Conservation (phyloP, 2,113 vertebrate species). For the Bettongia penicillata region DNA sequence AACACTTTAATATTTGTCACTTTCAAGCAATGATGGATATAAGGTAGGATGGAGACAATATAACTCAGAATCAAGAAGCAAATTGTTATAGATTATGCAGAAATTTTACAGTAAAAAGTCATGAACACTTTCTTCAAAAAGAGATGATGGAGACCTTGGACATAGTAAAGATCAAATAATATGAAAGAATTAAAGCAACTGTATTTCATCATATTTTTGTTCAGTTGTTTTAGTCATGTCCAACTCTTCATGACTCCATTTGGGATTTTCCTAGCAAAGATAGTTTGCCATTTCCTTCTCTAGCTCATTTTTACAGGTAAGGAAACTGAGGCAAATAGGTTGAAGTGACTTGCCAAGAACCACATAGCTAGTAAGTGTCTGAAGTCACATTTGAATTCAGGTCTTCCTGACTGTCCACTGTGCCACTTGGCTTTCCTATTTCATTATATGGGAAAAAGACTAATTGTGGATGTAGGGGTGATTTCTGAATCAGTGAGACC, state of each 20-base stretch:
- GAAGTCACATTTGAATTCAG: not conserved
- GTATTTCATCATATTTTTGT: not conserved
- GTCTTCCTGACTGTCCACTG: not conserved
- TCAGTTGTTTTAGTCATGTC: not conserved
- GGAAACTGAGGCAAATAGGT: not conserved
- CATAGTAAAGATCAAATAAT: too few species aligned
- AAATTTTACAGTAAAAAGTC: not conserved
- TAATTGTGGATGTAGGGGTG: not conserved
- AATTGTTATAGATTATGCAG: not conserved
- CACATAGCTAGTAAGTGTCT: not conserved
- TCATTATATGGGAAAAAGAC: not conserved
- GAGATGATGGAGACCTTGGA: not conserved
- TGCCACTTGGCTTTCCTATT: not conserved
- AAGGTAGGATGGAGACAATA: not conserved
- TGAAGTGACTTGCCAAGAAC: not conserved
- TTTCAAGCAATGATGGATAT: not conserved
- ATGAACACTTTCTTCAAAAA: not conserved
- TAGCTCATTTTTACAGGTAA: not conserved
- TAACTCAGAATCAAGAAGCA: not conserved
- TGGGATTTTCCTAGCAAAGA: not conserved
- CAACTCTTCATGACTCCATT: not conserved
- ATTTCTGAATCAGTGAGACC: not conserved
- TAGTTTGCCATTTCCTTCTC: not conserved
- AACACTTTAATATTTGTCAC: not conserved
- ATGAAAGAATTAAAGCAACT: not conserved